A percentile compares a stretch with the other conserved stretches of the same genome.
These are phyloP conservation scores for Hypomecis atomaria DNA, from an alignment of 2,888 invertebrate genomes.

Conservation along the genomic window DNA sequence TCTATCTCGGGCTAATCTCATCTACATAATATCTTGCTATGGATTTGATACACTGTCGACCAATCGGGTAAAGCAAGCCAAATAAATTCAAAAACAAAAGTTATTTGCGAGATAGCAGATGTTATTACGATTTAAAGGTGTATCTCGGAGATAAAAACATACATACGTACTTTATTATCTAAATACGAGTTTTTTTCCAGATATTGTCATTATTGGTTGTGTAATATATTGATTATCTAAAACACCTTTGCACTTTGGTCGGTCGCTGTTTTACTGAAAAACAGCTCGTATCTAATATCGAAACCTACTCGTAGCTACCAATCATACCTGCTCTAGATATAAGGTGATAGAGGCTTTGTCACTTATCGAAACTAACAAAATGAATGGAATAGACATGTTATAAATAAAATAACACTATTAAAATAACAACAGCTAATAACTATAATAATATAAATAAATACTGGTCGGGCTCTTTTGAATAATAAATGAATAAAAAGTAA, in stretches of 20 bases:
- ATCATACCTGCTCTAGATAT: background rate
- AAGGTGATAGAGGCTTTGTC: background rate
- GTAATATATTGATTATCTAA: background rate
- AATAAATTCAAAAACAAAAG: too few species aligned
- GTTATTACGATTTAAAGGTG: too few species aligned
- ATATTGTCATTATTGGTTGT: too few species aligned
- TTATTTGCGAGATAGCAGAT: too few species aligned
- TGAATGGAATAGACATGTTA: background rate
- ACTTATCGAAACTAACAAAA: constrained; percentile 8
- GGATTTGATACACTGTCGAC: too few species aligned
- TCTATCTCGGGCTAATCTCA: too few species aligned
- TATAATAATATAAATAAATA: too few species aligned
- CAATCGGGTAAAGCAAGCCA: too few species aligned
- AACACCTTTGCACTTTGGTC: constrained; percentile 4
- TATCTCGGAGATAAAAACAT: background rate
- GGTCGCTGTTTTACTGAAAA: background rate
- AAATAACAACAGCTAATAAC: too few species aligned
- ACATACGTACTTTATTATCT: background rate
- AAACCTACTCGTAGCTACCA: background rate
- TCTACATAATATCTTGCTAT: too few species aligned
- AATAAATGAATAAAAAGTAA: too few species aligned
- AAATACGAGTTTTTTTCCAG: background rate
- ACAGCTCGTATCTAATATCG: background rate
- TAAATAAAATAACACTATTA: background rate
- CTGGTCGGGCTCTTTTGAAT: too few species aligned